Conservation (phyloP, 2,113 vertebrate genomes). For the Heloderma charlesbogerti region DNA sequence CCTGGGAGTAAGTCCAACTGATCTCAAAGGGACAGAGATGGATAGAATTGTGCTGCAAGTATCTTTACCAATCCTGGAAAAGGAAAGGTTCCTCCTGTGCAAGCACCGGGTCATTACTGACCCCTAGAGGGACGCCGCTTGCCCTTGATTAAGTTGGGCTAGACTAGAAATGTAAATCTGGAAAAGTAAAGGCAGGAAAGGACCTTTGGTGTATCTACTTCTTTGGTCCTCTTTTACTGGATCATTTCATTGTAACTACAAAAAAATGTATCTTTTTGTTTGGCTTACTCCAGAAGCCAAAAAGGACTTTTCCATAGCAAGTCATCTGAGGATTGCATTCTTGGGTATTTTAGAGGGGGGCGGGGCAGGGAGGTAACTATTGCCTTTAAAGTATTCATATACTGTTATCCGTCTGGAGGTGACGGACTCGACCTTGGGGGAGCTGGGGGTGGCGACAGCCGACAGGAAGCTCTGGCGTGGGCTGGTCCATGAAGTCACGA, state of each 20-base stretch:
- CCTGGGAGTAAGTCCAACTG: not conserved
- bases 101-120: no score
- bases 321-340: not conserved
- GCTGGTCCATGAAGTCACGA: no score
- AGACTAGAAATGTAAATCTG: not conserved
- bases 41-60: not conserved
- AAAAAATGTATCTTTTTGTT: not conserved
- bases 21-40: not conserved
- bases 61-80: not conserved
- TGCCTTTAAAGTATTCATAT: constrained; percentile 9
- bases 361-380: not conserved
- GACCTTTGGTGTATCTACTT: not conserved
- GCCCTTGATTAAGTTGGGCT: not conserved
- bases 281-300: not conserved
- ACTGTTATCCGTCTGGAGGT: no score
- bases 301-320: not conserved
- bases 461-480: no score
- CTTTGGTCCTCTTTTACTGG: not conserved
- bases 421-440: no score
- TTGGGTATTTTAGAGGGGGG: not conserved
- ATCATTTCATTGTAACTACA: not conserved
- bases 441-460: no score
- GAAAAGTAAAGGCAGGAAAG: not conserved
- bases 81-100: no score
- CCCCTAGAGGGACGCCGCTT: no score